Evolutionary conservation across 2,113 vertebrate species (phyloP).

Genomic region (Oncorhynchus keta): DNA sequence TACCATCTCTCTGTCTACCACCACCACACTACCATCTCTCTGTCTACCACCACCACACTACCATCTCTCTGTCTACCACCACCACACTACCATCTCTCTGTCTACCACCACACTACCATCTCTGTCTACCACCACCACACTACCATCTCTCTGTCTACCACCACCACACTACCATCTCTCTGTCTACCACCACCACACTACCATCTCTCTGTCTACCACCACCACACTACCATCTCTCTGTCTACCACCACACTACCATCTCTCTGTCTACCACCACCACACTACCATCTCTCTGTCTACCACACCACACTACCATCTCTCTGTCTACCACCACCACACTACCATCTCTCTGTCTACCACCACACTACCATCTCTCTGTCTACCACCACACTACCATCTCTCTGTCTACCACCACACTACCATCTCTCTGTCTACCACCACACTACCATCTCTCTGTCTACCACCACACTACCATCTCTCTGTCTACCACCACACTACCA

Average conservation of each 20-base stretch:
- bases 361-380: background rate
- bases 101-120: background rate
- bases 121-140: background rate
- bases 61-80: slow-evolving; percentile 31
- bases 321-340: background rate
- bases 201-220: slow-evolving; percentile 22
- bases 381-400: slow-evolving; percentile 31
- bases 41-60: slow-evolving; percentile 16
- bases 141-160: background rate
- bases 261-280: background rate
- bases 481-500: background rate
- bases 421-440: background rate
- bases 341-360: background rate
- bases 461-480: slow-evolving; percentile 34
- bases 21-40: too few species aligned
- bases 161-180: too few species aligned
- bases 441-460: background rate
- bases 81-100: background rate
- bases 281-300: too few species aligned
- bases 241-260: slow-evolving; percentile 12
- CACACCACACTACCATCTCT: background rate
- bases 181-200: slow-evolving; percentile 1
- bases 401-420: slow-evolving; percentile 10
- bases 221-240: slow-evolving; percentile 34
- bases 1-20: too few species aligned